A percentile compares a stretch with the other conserved stretches of the same genome.
phyloP scores from a whole-genome alignment of 1,140 invertebrate species.

The Drosophila ambigua region DNA sequence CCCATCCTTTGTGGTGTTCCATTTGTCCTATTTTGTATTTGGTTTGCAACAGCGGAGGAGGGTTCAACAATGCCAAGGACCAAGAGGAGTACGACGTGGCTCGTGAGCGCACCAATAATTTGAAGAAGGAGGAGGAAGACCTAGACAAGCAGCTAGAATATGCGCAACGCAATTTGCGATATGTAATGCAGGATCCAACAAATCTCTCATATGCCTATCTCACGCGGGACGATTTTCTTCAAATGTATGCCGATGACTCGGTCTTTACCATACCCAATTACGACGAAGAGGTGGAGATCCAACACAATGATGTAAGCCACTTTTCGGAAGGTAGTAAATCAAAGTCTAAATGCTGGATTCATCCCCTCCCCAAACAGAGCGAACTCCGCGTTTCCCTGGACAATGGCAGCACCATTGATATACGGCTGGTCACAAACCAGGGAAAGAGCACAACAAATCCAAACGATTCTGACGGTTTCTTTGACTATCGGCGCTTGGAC shows the following conservation, averaged over 20 bases:
- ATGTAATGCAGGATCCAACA: constrained; percentile 69
- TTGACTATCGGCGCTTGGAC: constrained; percentile 66
- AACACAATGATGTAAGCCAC: constrained; percentile 48
- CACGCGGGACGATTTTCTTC: constrained; percentile 77
- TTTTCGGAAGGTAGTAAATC: background rate
- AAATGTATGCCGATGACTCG: constrained; percentile 68
- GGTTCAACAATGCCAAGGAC: constrained; percentile 69
- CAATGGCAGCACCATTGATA: constrained; percentile 79
- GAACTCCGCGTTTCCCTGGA: constrained; percentile 70
- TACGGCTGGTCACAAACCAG: constrained; percentile 76
- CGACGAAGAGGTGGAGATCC: constrained; percentile 76
- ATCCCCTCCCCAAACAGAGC: constrained; percentile 18
- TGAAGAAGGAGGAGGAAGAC: constrained; percentile 68
- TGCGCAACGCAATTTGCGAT: constrained; percentile 73
- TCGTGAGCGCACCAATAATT: constrained; percentile 53
- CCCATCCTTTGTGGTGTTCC: too few species aligned
- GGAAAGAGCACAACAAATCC: constrained; percentile 68
- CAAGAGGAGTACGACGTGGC: constrained; percentile 58
- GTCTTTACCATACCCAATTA: constrained; percentile 79
- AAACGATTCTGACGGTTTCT: constrained; percentile 40
- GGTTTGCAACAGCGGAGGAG: constrained; percentile 48
- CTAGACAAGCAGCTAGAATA: constrained; percentile 72
- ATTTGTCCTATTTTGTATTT: constrained; percentile 2
- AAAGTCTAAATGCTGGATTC: background rate
- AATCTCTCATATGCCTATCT: constrained; percentile 80